Evolutionary conservation across 2,888 invertebrate genomes (phyloP), one percentile per base, ranked within the genome.

Genomic region (Pelosia muscerda): DNA sequence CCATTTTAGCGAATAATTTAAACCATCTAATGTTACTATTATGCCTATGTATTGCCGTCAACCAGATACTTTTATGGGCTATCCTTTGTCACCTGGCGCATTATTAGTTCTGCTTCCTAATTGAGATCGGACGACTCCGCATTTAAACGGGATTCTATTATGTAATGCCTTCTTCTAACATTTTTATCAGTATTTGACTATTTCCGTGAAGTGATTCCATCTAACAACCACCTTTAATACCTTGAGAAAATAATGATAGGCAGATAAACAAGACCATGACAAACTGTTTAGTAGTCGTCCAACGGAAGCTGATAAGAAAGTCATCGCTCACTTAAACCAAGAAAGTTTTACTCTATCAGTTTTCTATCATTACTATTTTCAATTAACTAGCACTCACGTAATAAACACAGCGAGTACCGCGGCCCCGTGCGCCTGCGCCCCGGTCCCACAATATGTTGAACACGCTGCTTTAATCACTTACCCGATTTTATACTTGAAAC

Each of bases 401-500:
- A 15, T 34, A 64, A 57, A 65, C 8, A 28, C 49, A 49, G n/a
- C n/a, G 1, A n/a, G 13, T 22, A 25, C 56, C 15, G 26, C 26
- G n/a, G 49, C 56, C 19, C 23, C 28, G 49, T 56, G 42, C 6
- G 42, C 42, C 19, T 19, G 19, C 6, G 34, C 31, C 54, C 25
- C 58, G 55, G 28, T 68, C 59, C 59, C 68, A 68, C 73, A 73
- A 75, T 73, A 77, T 78, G 78, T 65, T 70, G 25, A 62, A 72
- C 77, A 68, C 31, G 15, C 60, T 55, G 34, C 28, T 65, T 22
- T 58, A 71, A 71, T 65, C 68, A 71, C 63, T 68, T 68, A 55
- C 54, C 38, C 31, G 55, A 55, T 63, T 55, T 54, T 55, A 65
- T 75, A 42, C 57, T 63, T 63, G 28, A 42, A 31, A 55, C 68